Base-by-base conservation (phyloP, 2,888 invertebrate genomes). In the Magallana nippona region DNA sequence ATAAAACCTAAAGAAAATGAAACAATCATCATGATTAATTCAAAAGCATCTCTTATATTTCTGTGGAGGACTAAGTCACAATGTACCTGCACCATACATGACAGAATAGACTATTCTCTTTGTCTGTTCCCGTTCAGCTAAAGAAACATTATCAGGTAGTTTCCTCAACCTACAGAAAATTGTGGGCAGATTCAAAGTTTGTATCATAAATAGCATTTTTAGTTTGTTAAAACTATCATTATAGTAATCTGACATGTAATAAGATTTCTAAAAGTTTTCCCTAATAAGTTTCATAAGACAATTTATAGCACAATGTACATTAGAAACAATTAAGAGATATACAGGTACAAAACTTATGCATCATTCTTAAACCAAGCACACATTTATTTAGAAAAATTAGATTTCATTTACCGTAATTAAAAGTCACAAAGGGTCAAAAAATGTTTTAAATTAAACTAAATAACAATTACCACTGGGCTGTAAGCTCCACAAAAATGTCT, bases 31-130 rank as follows among this genome's bases (percentile, higher is more conserved):
- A 44, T 44, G 10, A 44, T 44, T 44, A 44, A 44, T 44, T 44
- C 8, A 5, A 44, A 44, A 44, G 44, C 44, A 8, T 44, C 5
- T 44, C 8, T 8, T 44, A 44, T 44, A 44, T 3, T 3, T 8
- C 44, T 44, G 44, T 8, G 8, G 3, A 44, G 44, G 8, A 44
- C 8, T n/a, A 0, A n/a, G 1, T n/a, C 2, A 17, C 2, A 8
- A 19, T 88, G 82, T 86, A 93, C 93, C 93, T 60, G 89, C 92
- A 56, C 93, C 93, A 90, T 93, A 93, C 91, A 93, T 92, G 63
- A 93, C 91, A 57, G 93, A 93, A 86, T 93, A 93, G 15, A 93
- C 93, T 57, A 93, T 89, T 81, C 93, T 87, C 86, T 93, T 93
- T 8, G 93, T 93, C 83, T 91, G 91, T 84, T 93, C 93, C 83